phyloP scores from a whole-genome alignment of 2,113 vertebrate genomes.

The Otolemur garnettii region DNA sequence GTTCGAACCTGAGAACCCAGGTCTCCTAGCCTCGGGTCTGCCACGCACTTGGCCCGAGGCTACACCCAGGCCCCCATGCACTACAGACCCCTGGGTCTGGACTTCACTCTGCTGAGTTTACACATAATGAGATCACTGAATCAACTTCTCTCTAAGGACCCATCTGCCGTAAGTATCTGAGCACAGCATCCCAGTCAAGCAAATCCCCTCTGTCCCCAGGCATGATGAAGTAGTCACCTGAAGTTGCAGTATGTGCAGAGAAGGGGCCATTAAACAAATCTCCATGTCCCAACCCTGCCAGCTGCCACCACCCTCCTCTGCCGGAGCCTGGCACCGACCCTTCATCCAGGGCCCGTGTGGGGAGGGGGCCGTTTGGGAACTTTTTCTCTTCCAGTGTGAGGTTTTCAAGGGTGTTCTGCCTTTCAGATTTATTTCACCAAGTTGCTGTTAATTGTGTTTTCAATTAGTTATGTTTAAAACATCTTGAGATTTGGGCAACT shows the following conservation, averaged over 20 bases:
- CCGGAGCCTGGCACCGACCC: neutral
- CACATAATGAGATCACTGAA: neutral
- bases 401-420: conserved; percentile 79
- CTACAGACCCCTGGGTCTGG: neutral
- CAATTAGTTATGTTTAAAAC: conserved; percentile 85
- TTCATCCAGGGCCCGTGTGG: fast-evolving
- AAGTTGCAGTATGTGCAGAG: neutral
- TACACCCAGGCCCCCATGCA: neutral
- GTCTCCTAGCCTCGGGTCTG: neutral
- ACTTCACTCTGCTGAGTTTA: neutral
- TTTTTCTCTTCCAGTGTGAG: conserved; percentile 20
- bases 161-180: neutral
- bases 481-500: conserved; percentile 83
- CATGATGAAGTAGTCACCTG: conserved; percentile 13
- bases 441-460: conserved; percentile 84
- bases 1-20: too few species aligned
- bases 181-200: neutral
- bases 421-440: conserved; percentile 81
- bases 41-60: neutral
- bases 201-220: neutral
- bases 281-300: neutral
- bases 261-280: neutral
- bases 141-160: neutral
- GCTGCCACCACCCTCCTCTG: neutral
- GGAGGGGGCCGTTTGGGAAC: neutral